Evolutionary conservation across 64 coral and sea anemone species (phyloP), one percentile per base, ranked within the genome.

Genomic region (Acropora tenuis): DNA sequence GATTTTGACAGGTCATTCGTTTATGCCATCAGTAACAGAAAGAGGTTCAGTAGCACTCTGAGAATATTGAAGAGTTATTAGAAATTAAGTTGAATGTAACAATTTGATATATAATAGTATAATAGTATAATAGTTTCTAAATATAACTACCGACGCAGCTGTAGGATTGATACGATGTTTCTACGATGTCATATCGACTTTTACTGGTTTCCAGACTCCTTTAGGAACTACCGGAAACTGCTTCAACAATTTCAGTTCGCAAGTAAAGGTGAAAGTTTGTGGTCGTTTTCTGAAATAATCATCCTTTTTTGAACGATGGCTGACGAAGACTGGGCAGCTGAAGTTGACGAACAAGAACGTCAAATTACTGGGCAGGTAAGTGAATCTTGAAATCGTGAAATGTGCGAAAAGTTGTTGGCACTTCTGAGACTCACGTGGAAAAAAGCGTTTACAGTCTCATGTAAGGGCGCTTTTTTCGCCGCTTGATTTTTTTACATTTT

Each of bases 291-390:
- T 30, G 30, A 30, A 30, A 30, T 30, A 83, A 13, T 52, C 1
- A 8, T 5, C 47, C 16, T 63, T 63, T 11, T 13, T 8, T 41
- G 0, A 58, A 8, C 7, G 63, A 93, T 93, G 91, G 86, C 85
- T 30, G 87, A 93, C 48, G 92, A 93, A 82, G 92, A 93, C 79
- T 93, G 92, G 92, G 92, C 86, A 20, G 92, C 92, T 3, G 92
- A 87, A 82, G 92, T 84, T 6, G 87, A 93, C 17, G 92, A 93
- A 40, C 92, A 93, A 50, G 92, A 93, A 52, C 65, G 73, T 17
- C 86, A 79, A 40, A 57, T 88, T 17, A 52, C 73, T 88, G 75
- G 92, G 0, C 63, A 89, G 73, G 92, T 93, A 76, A 88, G 86
- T 58, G 10, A 44, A 42, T 74, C 3, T 55, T 41, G 18, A 13